These are phyloP conservation scores for Struthidea cinerea DNA, from an alignment of 2,113 vertebrate species.

Conservation along the genomic window DNA sequence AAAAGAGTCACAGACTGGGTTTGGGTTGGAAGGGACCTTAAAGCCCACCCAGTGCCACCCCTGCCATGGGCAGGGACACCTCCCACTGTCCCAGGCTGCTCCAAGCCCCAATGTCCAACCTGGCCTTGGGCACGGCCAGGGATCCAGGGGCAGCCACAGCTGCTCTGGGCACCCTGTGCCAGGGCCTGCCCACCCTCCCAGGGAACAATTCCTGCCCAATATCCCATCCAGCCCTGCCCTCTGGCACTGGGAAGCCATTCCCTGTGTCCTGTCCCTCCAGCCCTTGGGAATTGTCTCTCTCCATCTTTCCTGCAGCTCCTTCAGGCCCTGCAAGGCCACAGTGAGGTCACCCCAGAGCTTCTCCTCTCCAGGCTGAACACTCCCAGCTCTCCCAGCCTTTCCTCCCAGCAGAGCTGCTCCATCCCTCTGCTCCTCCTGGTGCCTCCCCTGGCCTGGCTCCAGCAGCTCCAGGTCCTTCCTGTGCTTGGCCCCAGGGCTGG, in stretches of 20 bases:
- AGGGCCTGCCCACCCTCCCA: background rate
- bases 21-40: background rate
- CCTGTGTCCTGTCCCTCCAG: background rate
- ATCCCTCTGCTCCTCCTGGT: background rate
- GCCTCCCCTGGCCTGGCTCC: background rate
- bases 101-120: background rate
- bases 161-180: background rate
- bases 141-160: background rate
- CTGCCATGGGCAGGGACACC: background rate
- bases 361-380: background rate
- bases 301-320: background rate
- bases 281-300: background rate
- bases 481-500: background rate
- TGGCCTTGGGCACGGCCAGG: background rate
- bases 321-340: background rate
- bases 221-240: background rate
- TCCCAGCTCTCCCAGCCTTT: background rate
- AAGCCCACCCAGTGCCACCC: fast-evolving
- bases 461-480: background rate
- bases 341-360: background rate
- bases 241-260: background rate
- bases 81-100: background rate
- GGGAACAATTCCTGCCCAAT: background rate
- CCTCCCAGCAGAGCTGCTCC: background rate
- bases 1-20: background rate